A percentile compares a stretch with the other conserved stretches of the same genome.
Evolutionary conservation across 1,140 invertebrate species (phyloP).

Genomic region (Catajapyx aquilonaris): DNA sequence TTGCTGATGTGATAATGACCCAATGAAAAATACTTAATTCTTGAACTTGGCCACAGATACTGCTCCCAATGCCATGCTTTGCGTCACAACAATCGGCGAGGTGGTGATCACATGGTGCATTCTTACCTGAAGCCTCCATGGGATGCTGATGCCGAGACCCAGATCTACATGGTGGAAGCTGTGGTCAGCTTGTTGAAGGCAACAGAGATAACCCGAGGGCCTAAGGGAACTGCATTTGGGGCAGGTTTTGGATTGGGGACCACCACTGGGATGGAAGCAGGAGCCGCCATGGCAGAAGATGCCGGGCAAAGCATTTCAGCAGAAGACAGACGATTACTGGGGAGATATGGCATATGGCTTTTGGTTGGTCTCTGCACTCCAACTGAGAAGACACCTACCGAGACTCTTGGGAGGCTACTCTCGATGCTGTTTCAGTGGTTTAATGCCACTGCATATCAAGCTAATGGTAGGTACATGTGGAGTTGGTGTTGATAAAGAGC

Average conservation of each 20-base stretch:
- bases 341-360: slow-evolving; percentile 90
- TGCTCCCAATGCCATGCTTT: slow-evolving; percentile 78
- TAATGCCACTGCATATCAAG: slow-evolving; percentile 87
- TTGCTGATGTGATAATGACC: too few relatives aligned
- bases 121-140: slow-evolving; percentile 62
- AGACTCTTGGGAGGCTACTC: slow-evolving; percentile 74
- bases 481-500: too few relatives aligned
- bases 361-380: slow-evolving; percentile 83
- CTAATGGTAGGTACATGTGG: slow-evolving; percentile 72
- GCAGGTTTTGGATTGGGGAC: too few relatives aligned
- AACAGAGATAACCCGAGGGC: not conserved
- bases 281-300: too few relatives aligned
- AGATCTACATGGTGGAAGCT: slow-evolving; percentile 87
- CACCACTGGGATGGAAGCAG: too few relatives aligned
- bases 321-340: slow-evolving; percentile 69
- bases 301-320: too few relatives aligned
- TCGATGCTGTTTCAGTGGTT: slow-evolving; percentile 99
- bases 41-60: too few relatives aligned
- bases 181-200: slow-evolving; percentile 39
- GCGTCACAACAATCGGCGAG: slow-evolving; percentile 62
- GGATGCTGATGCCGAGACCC: slow-evolving; percentile 70
- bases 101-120: slow-evolving; percentile 77
- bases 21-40: too few relatives aligned
- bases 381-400: slow-evolving; percentile 50
- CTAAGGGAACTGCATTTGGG: not conserved